phyloP scores from a whole-genome alignment of 2,888 invertebrate species.

The Diloba caeruleocephala region DNA sequence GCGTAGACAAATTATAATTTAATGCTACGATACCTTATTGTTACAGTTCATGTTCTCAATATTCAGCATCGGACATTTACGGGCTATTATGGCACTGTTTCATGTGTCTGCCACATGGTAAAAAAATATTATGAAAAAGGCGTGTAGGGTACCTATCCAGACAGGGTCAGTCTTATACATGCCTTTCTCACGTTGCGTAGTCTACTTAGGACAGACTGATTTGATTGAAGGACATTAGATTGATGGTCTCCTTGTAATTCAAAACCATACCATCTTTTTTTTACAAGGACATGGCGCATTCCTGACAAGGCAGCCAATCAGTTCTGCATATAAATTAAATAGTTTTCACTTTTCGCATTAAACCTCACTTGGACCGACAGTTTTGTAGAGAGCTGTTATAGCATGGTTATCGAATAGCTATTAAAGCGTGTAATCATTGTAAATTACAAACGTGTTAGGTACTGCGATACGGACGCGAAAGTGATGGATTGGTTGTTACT shows the following conservation, averaged over 20 bases:
- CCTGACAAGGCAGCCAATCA: constrained; percentile 10
- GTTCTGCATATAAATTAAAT: constrained; percentile 28
- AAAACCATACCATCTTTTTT: constrained; percentile 2
- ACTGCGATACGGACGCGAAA: constrained; percentile 15
- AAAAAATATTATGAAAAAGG: no score
- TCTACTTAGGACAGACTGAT: neutral
- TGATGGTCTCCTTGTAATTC: constrained; percentile 18
- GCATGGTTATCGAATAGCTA: constrained; percentile 23
- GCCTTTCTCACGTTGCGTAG: no score
- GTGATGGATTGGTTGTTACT: constrained; percentile 12
- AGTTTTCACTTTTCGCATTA: constrained; percentile 32
- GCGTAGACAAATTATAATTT: no score
- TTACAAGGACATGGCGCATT: constrained; percentile 1
- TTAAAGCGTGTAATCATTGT: constrained; percentile 28
- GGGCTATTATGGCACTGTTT: no score
- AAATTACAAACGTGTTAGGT: constrained; percentile 30
- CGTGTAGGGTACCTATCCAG: no score
- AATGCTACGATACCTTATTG: no score
- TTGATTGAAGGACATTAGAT: constrained; percentile 7
- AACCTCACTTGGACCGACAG: neutral
- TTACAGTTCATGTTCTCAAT: no score
- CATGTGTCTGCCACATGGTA: no score
- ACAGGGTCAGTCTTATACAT: no score
- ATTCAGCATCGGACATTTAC: no score
- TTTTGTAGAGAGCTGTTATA: neutral